Evolutionary conservation across 2,113 vertebrate genomes (phyloP).

Genomic region (Myrmecobius fasciatus): DNA sequence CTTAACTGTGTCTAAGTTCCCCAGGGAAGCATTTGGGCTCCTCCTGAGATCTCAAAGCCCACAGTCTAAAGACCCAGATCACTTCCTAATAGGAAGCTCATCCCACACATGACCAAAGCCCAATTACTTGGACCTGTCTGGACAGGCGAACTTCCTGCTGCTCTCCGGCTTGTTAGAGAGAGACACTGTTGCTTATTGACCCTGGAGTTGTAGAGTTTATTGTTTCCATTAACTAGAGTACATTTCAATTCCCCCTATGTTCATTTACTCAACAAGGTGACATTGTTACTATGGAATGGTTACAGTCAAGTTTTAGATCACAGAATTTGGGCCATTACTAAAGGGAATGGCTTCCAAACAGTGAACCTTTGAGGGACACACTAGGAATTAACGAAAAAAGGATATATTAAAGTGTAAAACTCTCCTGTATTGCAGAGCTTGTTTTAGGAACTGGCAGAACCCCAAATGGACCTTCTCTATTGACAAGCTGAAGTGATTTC

Average conservation of each 20-base stretch:
- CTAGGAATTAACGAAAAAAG: constrained; percentile 58
- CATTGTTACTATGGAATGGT: constrained; percentile 68
- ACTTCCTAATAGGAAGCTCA: constrained; percentile 63
- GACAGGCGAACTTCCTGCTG: constrained; percentile 66
- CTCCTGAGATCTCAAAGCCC: constrained; percentile 52
- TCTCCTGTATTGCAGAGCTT: constrained; percentile 55
- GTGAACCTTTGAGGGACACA: constrained; percentile 42
- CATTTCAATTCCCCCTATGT: constrained; percentile 77
- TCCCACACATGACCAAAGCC: constrained; percentile 59
- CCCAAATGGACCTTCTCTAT: constrained; percentile 59
- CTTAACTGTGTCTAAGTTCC: constrained; percentile 41
- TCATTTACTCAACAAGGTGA: constrained; percentile 72
- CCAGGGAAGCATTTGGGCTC: constrained; percentile 52
- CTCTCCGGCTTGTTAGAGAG: constrained; percentile 57
- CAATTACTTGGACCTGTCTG: constrained; percentile 64
- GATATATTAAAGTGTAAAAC: constrained; percentile 52
- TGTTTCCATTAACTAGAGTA: constrained; percentile 74
- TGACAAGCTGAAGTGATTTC: constrained; percentile 63
- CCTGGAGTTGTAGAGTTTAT: constrained; percentile 63
- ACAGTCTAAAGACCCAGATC: constrained; percentile 58
- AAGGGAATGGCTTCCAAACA: constrained; percentile 71
- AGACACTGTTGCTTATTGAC: constrained; percentile 60
- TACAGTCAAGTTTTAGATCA: constrained; percentile 72
- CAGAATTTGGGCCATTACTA: constrained; percentile 60
- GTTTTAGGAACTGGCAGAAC: constrained; percentile 37